Evolutionary conservation across 2,797 vertebrate genomes (phyloP).

Genomic region (Cuniculus paca): DNA sequence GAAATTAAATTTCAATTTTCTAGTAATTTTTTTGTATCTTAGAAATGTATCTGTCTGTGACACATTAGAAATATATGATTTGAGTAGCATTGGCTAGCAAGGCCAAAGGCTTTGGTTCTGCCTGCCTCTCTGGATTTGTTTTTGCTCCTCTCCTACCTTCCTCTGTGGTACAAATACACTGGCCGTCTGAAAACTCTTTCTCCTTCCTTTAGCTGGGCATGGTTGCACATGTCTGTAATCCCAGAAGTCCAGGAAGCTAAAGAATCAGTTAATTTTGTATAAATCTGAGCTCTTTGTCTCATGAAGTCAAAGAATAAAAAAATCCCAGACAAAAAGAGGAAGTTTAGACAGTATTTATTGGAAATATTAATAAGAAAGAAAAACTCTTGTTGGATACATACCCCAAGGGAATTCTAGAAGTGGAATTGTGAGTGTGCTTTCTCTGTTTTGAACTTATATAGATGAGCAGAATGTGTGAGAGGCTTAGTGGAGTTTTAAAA

Average conservation of each 20-base stretch:
- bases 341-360: not conserved
- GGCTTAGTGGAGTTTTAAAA: not conserved
- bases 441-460: not conserved
- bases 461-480: not conserved
- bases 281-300: not conserved
- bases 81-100: not conserved
- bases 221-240: not conserved
- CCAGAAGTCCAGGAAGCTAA: not conserved
- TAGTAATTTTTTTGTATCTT: not conserved
- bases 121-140: not conserved
- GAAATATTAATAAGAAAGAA: not conserved
- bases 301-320: not conserved
- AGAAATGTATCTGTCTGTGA: not conserved
- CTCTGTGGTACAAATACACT: accelerated
- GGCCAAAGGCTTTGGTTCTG: not conserved
- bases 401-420: not conserved
- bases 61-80: not conserved
- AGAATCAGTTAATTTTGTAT: not conserved
- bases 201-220: not conserved
- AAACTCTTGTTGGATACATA: not conserved
- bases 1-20: not conserved
- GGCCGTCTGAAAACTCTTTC: not conserved
- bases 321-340: not conserved
- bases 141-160: not conserved
- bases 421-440: not conserved